Percentiles rank a stretch among this genome's conserved stretches.
These are phyloP conservation scores for Squalus acanthias DNA, from an alignment of 2,797 vertebrate genomes.

Conservation along the genomic window DNA sequence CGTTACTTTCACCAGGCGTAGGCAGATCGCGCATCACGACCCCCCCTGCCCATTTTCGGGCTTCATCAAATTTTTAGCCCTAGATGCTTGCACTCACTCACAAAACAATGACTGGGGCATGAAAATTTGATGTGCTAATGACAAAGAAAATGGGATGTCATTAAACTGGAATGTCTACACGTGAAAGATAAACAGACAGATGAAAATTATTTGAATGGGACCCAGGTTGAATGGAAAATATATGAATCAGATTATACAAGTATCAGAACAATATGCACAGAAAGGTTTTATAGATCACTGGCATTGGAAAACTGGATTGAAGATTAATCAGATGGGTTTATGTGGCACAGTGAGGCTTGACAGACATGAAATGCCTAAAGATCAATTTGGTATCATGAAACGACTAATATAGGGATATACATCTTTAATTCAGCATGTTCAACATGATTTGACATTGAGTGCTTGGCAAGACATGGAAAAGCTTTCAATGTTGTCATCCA, in stretches of 20 bases:
- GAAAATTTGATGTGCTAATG: background rate
- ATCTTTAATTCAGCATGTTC: background rate
- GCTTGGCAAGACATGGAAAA: background rate
- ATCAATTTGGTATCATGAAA: background rate
- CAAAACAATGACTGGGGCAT: background rate
- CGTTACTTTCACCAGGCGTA: too few relatives aligned
- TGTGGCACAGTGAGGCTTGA: background rate
- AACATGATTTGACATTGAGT: background rate
- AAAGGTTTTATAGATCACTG: background rate
- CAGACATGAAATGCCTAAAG: background rate
- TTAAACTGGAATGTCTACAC: background rate
- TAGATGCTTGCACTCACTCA: background rate
- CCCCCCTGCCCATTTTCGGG: too few relatives aligned
- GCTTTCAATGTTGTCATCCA: background rate
- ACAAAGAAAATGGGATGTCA: background rate
- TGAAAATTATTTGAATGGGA: background rate
- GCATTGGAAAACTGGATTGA: background rate
- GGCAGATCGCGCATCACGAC: too few relatives aligned
- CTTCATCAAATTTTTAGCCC: too few relatives aligned
- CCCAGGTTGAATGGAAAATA: background rate
- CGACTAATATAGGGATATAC: background rate
- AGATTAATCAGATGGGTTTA: background rate
- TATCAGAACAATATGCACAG: background rate
- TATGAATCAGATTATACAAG: background rate
- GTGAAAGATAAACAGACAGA: background rate